Conservation (phyloP, 2,797 vertebrate genomes). For the Cyclopterus lumpus region DNA sequence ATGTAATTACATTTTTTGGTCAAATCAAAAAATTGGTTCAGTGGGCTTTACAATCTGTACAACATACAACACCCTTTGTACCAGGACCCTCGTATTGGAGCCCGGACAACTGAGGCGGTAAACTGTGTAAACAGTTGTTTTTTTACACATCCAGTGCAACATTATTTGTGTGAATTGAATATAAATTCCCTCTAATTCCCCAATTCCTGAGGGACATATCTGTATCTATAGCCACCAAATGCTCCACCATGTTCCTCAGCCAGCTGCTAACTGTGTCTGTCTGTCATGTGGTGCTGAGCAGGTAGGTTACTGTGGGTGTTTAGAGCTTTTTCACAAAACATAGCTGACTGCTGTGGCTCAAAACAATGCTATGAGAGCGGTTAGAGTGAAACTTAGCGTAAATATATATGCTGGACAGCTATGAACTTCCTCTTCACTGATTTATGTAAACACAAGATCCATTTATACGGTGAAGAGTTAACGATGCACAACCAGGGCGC, state of each 20-base stretch:
- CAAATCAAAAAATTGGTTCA: background rate
- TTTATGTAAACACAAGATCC: constrained; percentile 6
- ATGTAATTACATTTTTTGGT: background rate
- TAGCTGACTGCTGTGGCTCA: background rate
- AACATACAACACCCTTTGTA: background rate
- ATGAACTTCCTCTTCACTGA: constrained; percentile 3
- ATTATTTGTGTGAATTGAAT: background rate
- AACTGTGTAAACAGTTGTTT: background rate
- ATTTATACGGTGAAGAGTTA: background rate
- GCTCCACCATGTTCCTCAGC: background rate
- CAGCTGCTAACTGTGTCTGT: background rate
- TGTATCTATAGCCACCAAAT: background rate
- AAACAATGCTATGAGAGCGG: background rate
- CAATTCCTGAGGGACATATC: background rate
- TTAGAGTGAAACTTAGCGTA: background rate
- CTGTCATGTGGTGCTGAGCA: background rate
- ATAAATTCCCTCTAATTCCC: background rate
- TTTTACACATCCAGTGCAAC: background rate
- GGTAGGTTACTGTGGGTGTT: background rate
- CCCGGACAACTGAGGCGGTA: background rate
- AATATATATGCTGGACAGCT: background rate
- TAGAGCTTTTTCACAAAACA: background rate
- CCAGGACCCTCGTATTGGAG: background rate
- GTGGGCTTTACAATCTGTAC: background rate
- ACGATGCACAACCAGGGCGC: background rate